Evolutionary conservation across 2,113 vertebrate genomes (phyloP), one percentile per base, ranked within the genome.

Genomic region (Arvicanthis niloticus): DNA sequence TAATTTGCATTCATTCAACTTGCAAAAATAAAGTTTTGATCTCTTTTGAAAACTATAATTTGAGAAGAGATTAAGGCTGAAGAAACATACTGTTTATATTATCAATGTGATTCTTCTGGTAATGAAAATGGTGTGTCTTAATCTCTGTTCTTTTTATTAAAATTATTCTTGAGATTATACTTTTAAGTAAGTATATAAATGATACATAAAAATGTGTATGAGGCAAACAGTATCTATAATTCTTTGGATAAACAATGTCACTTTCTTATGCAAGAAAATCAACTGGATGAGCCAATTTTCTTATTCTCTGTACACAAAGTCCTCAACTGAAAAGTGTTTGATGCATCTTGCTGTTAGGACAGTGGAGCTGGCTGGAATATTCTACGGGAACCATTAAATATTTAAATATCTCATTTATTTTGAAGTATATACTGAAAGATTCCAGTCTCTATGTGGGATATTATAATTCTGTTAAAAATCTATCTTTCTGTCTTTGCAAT

Each of bases 401-500:
- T 80, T 86, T 95, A 95, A 96, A 77, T 82, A 87, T 95, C 62
- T 45, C 80, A 78, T 82, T 91, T 87, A 87, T 70, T 85, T 65
- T 81, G 58, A 24, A 42, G 22, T 80, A 13, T 72, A 72, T 12
- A 85, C 11, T 31, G 19, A 86, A 88, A 80, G 22, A 51, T 67
- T 91, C 70, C 29, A 75, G 56, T 86, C 73, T 67, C 76, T 42
- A 56, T 60, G 42, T 88, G 21, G 70, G 16, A 5, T 45, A 91
- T 51, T 77, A 82, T 91, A 86, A 89, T 75, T 88, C 58, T 58
- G 40, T 56, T 92, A 88, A 88, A 93, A 73, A 24, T 51, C 60
- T 31, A 9, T 42, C 34, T 42, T 40, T 90, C 90, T 68, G 9
- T 95, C 60, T 88, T 95, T 77, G 75, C 34, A 92, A 81, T 82